phyloP scores from a whole-genome alignment of 1,140 invertebrate genomes.

The Lucilia sericata region DNA sequence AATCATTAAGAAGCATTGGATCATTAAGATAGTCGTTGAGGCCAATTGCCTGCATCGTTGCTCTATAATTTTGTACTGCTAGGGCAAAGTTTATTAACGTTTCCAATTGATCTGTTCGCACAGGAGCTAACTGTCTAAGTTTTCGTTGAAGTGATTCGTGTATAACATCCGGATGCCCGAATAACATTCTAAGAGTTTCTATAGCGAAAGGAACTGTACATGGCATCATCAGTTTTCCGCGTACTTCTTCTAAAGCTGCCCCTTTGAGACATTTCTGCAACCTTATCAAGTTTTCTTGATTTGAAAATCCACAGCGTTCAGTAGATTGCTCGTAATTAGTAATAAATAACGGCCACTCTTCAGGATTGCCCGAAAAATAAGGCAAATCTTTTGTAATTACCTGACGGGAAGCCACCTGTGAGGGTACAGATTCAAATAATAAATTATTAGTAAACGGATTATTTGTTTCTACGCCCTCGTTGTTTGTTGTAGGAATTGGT shows the following conservation, averaged over 20 bases:
- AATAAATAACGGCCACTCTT: slow-evolving; percentile 45
- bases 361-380: slow-evolving; percentile 31
- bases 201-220: slow-evolving; percentile 24
- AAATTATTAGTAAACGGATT: neutral
- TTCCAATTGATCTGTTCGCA: slow-evolving; percentile 35
- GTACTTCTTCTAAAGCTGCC: neutral
- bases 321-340: slow-evolving; percentile 25
- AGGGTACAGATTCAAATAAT: neutral
- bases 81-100: slow-evolving; percentile 37
- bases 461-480: too few relatives aligned
- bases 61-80: slow-evolving; percentile 37
- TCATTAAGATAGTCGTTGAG: slow-evolving; percentile 25
- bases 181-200: slow-evolving; percentile 38
- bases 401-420: slow-evolving; percentile 37
- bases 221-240: slow-evolving; percentile 40
- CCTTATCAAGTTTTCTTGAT: slow-evolving; percentile 39
- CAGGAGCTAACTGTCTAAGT: slow-evolving; percentile 24
- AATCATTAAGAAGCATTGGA: slow-evolving; percentile 34
- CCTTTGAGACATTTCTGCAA: slow-evolving; percentile 39
- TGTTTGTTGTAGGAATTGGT: too few relatives aligned
- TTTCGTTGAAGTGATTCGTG: slow-evolving; percentile 23
- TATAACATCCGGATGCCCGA: slow-evolving; percentile 27
- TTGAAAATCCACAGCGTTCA: slow-evolving; percentile 27
- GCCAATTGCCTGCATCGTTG: slow-evolving; percentile 38
- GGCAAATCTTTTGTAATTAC: slow-evolving; percentile 38